Percentiles rank a stretch among this genome's conserved stretches.
Conservation (phyloP, 2,113 vertebrate species). For the Clarias magur region DNA sequence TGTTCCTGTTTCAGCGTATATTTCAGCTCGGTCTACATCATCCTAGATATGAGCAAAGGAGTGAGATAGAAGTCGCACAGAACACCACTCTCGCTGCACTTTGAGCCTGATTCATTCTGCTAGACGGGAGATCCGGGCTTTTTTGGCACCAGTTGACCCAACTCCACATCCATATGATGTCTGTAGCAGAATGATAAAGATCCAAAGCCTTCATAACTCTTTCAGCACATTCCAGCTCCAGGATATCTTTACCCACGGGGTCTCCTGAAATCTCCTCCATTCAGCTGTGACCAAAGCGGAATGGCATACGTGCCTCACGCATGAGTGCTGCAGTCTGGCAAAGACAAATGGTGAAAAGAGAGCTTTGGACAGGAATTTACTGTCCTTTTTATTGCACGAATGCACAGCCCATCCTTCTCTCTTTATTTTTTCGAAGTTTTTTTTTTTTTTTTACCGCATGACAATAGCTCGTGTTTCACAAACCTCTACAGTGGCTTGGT, state of each 20-base stretch:
- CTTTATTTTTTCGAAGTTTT: constrained; percentile 57
- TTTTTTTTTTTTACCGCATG: constrained; percentile 65
- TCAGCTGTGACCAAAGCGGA: constrained; percentile 15
- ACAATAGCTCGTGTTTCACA: constrained; percentile 50
- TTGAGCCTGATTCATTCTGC: neutral
- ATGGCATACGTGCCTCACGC: constrained; percentile 23
- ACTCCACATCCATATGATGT: constrained; percentile 35
- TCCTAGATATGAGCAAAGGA: neutral
- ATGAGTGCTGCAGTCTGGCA: constrained; percentile 17
- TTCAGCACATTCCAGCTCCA: constrained; percentile 29
- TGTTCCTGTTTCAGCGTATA: neutral
- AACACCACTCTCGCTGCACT: neutral
- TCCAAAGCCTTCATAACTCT: constrained; percentile 20
- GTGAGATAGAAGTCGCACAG: neutral
- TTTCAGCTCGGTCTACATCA: neutral
- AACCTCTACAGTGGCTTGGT: constrained; percentile 62
- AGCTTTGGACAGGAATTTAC: constrained; percentile 42
- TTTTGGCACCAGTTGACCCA: constrained; percentile 55
- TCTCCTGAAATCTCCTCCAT: constrained; percentile 12
- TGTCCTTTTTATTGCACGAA: constrained; percentile 54
- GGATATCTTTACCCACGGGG: constrained; percentile 12
- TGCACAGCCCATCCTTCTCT: constrained; percentile 23
- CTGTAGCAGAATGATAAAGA: constrained; percentile 16
- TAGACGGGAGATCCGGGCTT: constrained; percentile 59
- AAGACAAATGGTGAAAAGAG: constrained; percentile 21